These are phyloP conservation scores for Sebastes itinus DNA, from an alignment of 2,797 vertebrate species.

Conservation along the genomic window DNA sequence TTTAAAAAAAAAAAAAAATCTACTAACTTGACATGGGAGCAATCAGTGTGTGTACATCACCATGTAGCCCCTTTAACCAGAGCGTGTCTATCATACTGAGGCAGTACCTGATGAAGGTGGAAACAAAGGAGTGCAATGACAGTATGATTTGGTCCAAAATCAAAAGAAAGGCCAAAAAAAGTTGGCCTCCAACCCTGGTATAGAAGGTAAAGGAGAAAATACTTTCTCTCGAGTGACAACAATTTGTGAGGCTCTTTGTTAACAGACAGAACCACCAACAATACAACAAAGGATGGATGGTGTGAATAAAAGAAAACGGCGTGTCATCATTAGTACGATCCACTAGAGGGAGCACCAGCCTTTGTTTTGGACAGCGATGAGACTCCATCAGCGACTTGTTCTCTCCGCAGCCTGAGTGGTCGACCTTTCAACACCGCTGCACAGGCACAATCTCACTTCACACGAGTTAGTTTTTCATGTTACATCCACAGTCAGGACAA, in stretches of 20 bases:
- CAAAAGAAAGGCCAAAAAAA: background rate
- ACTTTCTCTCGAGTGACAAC: conserved; percentile 24
- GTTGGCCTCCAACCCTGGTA: conserved; percentile 11
- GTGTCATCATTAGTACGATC: conserved; percentile 7
- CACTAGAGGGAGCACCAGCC: conserved; percentile 82
- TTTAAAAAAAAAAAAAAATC: conserved; percentile 3
- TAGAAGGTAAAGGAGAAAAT: conserved; percentile 20
- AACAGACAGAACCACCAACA: conserved; percentile 48
- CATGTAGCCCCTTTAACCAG: background rate
- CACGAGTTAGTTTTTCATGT: conserved; percentile 2
- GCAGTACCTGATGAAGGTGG: conserved; percentile 32
- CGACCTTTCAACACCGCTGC: conserved; percentile 16
- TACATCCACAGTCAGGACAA: conserved; percentile 26
- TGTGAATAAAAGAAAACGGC: conserved; percentile 10
- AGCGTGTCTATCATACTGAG: conserved; percentile 10
- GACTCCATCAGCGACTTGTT: background rate
- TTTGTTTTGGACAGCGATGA: conserved; percentile 48
- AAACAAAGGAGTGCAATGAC: conserved; percentile 49
- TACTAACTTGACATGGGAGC: background rate
- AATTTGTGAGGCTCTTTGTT: conserved; percentile 26
- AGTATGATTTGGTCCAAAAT: conserved; percentile 57
- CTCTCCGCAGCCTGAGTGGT: background rate
- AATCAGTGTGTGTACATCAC: background rate
- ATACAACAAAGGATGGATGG: conserved; percentile 64
- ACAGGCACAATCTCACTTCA: conserved; percentile 15